Conservation (phyloP, 2,888 invertebrate species). For the Podotricha telesiphe region DNA sequence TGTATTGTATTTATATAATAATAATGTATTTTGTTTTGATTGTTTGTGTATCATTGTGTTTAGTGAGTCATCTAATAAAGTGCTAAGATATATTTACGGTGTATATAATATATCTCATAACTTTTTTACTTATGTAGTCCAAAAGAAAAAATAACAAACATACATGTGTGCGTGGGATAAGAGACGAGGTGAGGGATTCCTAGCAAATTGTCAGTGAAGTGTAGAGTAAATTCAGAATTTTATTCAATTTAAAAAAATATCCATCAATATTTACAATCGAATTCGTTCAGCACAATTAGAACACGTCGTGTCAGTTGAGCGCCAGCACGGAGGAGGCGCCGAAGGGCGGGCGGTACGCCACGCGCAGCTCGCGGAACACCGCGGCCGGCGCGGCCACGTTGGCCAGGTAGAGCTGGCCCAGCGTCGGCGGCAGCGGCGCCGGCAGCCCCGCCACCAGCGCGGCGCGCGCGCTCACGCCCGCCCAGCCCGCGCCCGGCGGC, state of each 20-base stretch:
- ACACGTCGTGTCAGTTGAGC: conserved; percentile 59
- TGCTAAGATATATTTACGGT: no score
- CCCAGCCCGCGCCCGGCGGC: conserved; percentile 64
- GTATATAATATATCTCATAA: no score
- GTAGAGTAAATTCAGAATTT: conserved; percentile 36
- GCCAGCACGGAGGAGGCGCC: conserved; percentile 70
- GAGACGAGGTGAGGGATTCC: not conserved
- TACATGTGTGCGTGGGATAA: no score
- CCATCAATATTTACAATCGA: conserved; percentile 26
- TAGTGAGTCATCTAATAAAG: no score
- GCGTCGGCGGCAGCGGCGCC: conserved; percentile 51
- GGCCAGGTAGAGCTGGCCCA: conserved; percentile 89
- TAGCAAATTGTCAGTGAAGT: not conserved
- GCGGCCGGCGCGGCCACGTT: conserved; percentile 91
- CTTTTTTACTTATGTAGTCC: no score
- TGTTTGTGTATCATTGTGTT: no score
- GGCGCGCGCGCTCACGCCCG: conserved; percentile 50
- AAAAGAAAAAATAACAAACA: no score
- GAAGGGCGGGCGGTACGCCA: conserved; percentile 93
- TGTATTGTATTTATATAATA: no score
- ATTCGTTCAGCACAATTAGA: conserved; percentile 37
- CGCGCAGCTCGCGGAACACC: conserved; percentile 89
- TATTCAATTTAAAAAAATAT: conserved; percentile 35
- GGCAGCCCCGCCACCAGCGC: conserved; percentile 54
- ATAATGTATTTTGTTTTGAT: no score